phyloP scores from a whole-genome alignment of 2,888 invertebrate genomes.

The Apoda limacodes region DNA sequence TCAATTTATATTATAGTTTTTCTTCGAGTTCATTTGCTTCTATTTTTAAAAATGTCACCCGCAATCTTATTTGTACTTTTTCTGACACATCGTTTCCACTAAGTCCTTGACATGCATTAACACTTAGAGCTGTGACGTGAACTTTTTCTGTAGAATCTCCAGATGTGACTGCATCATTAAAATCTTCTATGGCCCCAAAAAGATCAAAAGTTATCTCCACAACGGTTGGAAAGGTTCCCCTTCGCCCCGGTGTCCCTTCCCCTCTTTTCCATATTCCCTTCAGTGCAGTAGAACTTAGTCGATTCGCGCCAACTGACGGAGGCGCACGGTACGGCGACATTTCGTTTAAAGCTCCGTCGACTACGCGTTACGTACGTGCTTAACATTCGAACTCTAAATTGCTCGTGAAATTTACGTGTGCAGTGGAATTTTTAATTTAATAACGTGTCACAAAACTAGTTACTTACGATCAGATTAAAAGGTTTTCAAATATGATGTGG shows the following conservation, averaged over 20 bases:
- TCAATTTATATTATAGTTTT: slow-evolving; percentile 33
- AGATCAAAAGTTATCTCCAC: slow-evolving; percentile 68
- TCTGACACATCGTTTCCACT: slow-evolving; percentile 56
- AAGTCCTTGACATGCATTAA: slow-evolving; percentile 67
- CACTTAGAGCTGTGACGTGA: slow-evolving; percentile 48
- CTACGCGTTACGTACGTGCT: too few relatives aligned
- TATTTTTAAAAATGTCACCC: slow-evolving; percentile 65
- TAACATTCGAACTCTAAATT: too few relatives aligned
- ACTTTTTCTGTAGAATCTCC: slow-evolving; percentile 60
- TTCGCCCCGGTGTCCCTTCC: slow-evolving; percentile 36
- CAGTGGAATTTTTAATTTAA: too few relatives aligned
- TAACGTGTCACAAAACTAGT: too few relatives aligned
- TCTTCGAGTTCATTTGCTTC: slow-evolving; percentile 27
- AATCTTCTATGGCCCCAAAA: slow-evolving; percentile 63
- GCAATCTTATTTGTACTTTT: slow-evolving; percentile 49
- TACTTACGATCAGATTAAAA: too few relatives aligned
- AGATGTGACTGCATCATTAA: slow-evolving; percentile 67
- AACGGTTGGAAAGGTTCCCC: slow-evolving; percentile 40
- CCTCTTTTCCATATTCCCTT: slow-evolving; percentile 24
- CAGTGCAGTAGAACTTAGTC: slow-evolving; percentile 25
- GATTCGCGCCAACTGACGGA: slow-evolving; percentile 48
- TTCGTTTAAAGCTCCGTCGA: too few relatives aligned
- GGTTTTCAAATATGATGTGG: too few relatives aligned
- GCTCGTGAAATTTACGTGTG: too few relatives aligned
- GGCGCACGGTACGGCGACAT: too few relatives aligned